Evolutionary conservation across 2,797 vertebrate species (phyloP), one percentile per base, ranked within the genome.

Genomic region (Euthynnus affinis): DNA sequence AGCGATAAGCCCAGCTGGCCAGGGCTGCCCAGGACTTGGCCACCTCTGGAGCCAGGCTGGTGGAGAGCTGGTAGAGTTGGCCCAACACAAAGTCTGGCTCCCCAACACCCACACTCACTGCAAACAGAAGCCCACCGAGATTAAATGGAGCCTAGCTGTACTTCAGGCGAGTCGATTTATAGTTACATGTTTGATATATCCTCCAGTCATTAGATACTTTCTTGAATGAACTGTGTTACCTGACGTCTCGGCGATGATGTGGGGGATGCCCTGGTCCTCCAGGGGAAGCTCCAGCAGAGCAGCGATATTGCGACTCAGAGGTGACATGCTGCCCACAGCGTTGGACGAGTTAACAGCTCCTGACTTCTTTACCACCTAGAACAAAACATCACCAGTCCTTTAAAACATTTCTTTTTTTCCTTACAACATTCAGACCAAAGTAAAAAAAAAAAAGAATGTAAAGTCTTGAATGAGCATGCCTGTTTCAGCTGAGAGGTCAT

Each of bases 1-100:
- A 99, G 89, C 98, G 96, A 51, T 99, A 99, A 3, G 98, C 97
- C 98, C 98, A 99, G 86, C 98, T 99, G 74, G 97, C 98, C 82
- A 99, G 87, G 4, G 98, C 96, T 8, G 98, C 98, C 98, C 98
- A 99, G n/a, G 98, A 98, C 86, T 99, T 99, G 61, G 98, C 98
- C 71, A 99, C 96, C 91, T 99, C 98, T 64, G 98, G 98, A 70
- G 98, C 98, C 82, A 98, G 96, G 52, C 96, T 96, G 48, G 98
- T 97, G 74, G 98, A 99, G 1, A 99, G 94, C 86, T 98, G 98
- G 90, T 99, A 99, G 6, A 99, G 95, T 76, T 99, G 97, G 27
- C 98, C 98, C 86, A 99, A 87, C 74, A 99, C 96, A 17, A 98
- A 98, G 82, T 99, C 98, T 32, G 98, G 95, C 72, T 99, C 98